Conservation (phyloP, 2,888 invertebrate genomes). For the Tiliacea citrago region DNA sequence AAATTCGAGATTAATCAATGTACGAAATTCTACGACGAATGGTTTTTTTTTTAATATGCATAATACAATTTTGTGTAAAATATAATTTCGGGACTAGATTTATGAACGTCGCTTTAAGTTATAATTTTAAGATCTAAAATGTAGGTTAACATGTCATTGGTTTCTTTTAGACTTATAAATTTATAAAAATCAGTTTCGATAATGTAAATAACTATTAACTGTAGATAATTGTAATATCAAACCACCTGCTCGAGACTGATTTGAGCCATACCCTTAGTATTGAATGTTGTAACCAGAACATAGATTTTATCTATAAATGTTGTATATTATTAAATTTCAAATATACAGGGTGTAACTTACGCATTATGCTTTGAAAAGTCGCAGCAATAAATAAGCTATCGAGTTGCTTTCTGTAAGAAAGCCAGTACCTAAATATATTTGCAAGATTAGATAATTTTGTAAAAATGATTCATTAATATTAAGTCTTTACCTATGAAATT, state of each 20-base stretch:
- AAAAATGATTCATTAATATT: constrained; percentile 7
- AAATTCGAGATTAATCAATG: constrained; percentile 38
- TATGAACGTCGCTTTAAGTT: constrained; percentile 74
- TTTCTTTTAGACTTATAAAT: constrained; percentile 66
- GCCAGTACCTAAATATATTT: constrained; percentile 17
- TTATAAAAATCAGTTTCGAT: constrained; percentile 77
- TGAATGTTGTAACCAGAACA: constrained; percentile 62
- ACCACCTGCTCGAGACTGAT: constrained; percentile 86
- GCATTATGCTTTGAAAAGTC: constrained; percentile 17
- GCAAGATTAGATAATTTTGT: constrained; percentile 22
- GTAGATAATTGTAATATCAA: constrained; percentile 68
- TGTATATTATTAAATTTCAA: constrained; percentile 60
- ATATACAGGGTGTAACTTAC: constrained; percentile 66
- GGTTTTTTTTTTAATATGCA: constrained; percentile 51
- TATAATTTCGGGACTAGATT: constrained; percentile 48
- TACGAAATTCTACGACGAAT: constrained; percentile 31
- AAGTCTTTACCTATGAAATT: too few species aligned
- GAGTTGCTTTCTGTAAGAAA: constrained; percentile 33
- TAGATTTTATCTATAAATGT: constrained; percentile 61
- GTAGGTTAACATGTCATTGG: constrained; percentile 57
- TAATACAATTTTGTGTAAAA: constrained; percentile 45
- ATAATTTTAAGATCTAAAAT: constrained; percentile 67
- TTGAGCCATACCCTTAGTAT: constrained; percentile 83
- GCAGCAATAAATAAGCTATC: constrained; percentile 24
- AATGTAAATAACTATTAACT: constrained; percentile 78